Conservation (phyloP, 2,797 vertebrate species). For the Spinibarbus caldwelli region DNA sequence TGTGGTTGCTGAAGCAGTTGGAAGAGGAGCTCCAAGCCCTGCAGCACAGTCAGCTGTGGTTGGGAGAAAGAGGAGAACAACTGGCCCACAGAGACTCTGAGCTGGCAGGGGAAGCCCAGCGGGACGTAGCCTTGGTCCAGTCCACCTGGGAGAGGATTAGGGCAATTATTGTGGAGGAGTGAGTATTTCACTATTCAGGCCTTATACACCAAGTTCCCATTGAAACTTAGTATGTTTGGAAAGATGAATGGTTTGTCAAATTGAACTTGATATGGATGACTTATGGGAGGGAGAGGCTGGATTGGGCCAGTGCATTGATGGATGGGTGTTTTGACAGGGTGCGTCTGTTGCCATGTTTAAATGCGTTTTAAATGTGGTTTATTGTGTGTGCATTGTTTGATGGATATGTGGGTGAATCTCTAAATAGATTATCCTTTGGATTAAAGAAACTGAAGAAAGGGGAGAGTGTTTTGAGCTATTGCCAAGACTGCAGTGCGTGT, state of each 20-base stretch:
- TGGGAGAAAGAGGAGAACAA: slow-evolving; percentile 90
- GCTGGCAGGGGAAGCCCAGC: slow-evolving; percentile 82
- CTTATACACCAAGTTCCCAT: slow-evolving; percentile 7
- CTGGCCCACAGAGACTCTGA: slow-evolving; percentile 87
- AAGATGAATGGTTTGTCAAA: slow-evolving; percentile 21
- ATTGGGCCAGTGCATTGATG: slow-evolving; percentile 27
- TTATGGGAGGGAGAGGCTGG: slow-evolving; percentile 29
- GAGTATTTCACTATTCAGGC: slow-evolving; percentile 60
- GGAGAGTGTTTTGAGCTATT: slow-evolving; percentile 25
- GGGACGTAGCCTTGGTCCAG: slow-evolving; percentile 82
- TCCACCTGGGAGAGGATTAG: slow-evolving; percentile 85
- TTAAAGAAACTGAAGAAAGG: slow-evolving; percentile 26
- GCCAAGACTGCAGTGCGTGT: background rate
- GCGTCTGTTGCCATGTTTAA: slow-evolving; percentile 30
- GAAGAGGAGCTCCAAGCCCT: slow-evolving; percentile 92
- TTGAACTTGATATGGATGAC: slow-evolving; percentile 24
- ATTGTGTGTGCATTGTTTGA: slow-evolving; percentile 36
- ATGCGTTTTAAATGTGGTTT: slow-evolving; percentile 18
- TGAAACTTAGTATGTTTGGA: background rate
- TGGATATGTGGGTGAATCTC: slow-evolving; percentile 39
- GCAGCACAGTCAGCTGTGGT: slow-evolving; percentile 90
- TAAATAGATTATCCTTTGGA: slow-evolving; percentile 34
- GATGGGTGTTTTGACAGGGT: slow-evolving; percentile 37
- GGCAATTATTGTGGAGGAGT: slow-evolving; percentile 86
- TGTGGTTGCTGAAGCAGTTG: slow-evolving; percentile 89